These are phyloP conservation scores for Hecatera dysodea DNA, from an alignment of 2,888 invertebrate genomes.

Conservation along the genomic window DNA sequence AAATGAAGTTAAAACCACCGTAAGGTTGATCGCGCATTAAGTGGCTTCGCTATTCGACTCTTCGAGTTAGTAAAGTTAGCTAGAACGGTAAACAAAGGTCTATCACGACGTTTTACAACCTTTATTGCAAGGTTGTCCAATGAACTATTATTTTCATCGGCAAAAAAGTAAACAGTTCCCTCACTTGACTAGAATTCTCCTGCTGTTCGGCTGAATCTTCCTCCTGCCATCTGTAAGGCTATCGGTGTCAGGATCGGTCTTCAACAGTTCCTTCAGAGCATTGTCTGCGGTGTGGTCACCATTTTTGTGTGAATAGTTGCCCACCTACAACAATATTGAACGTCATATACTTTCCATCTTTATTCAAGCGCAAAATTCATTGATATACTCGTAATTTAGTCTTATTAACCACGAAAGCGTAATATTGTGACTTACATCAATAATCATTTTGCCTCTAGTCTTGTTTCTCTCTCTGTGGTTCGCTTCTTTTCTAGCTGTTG, in stretches of 20 bases:
- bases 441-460: conserved; percentile 99
- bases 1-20: no score
- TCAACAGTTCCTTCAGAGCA: conserved; percentile 83
- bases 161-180: conserved; percentile 52
- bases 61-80: not conserved
- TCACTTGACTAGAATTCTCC: conserved; percentile 81
- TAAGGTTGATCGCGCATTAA: not conserved
- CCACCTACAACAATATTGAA: conserved; percentile 72
- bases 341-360: not conserved
- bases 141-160: not conserved
- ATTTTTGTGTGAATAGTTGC: conserved; percentile 82
- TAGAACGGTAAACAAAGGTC: no score
- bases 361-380: not conserved
- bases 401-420: no score
- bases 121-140: no score
- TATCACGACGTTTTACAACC: not conserved
- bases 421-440: conserved; percentile 93
- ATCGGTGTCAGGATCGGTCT: conserved; percentile 81
- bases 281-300: conserved; percentile 84
- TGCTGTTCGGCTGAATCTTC: conserved; percentile 78
- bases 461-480: conserved; percentile 99
- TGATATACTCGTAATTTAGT: not conserved
- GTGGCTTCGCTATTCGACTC: not conserved
- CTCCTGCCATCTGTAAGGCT: conserved; percentile 85
- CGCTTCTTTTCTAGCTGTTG: conserved; percentile 98